phyloP scores from a whole-genome alignment of 2,113 vertebrate species.

The Phyllopteryx taeniolatus region DNA sequence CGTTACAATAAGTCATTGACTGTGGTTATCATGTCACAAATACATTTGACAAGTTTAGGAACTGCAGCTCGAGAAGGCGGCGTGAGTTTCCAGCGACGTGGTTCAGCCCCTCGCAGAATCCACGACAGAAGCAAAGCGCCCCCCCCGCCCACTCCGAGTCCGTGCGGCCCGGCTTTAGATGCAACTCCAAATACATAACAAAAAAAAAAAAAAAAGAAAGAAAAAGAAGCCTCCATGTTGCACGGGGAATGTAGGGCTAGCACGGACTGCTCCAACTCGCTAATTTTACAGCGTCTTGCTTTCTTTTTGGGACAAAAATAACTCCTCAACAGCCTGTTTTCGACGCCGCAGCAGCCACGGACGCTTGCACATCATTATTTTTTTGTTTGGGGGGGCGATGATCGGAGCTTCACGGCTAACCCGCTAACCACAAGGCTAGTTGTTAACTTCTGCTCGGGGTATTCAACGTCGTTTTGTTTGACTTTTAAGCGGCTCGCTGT shows the following conservation, averaged over 20 bases:
- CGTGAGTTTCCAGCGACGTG: slow-evolving; percentile 22
- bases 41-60: neutral
- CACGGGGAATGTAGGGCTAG: slow-evolving; percentile 46
- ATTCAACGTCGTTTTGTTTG: slow-evolving; percentile 13
- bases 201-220: slow-evolving; percentile 31
- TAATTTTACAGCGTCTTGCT: slow-evolving; percentile 24
- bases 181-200: slow-evolving; percentile 68
- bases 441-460: slow-evolving; percentile 54
- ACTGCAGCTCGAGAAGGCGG: slow-evolving; percentile 5
- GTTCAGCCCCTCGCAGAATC: slow-evolving; percentile 36
- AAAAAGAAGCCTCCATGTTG: slow-evolving; percentile 72
- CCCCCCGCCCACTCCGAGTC: slow-evolving; percentile 50
- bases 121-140: slow-evolving; percentile 54
- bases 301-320: slow-evolving; percentile 11
- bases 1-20: neutral
- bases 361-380: slow-evolving; percentile 2
- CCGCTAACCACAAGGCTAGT: slow-evolving; percentile 42
- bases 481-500: slow-evolving; percentile 4
- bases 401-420: slow-evolving; percentile 43
- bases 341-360: neutral
- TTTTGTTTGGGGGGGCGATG: slow-evolving; percentile 30
- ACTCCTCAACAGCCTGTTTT: slow-evolving; percentile 25
- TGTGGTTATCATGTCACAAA: neutral
- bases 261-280: slow-evolving; percentile 5
- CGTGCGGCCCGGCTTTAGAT: slow-evolving; percentile 57